These are phyloP conservation scores for Pygoscelis adeliae DNA, from an alignment of 2,113 vertebrate genomes.

Conservation along the genomic window DNA sequence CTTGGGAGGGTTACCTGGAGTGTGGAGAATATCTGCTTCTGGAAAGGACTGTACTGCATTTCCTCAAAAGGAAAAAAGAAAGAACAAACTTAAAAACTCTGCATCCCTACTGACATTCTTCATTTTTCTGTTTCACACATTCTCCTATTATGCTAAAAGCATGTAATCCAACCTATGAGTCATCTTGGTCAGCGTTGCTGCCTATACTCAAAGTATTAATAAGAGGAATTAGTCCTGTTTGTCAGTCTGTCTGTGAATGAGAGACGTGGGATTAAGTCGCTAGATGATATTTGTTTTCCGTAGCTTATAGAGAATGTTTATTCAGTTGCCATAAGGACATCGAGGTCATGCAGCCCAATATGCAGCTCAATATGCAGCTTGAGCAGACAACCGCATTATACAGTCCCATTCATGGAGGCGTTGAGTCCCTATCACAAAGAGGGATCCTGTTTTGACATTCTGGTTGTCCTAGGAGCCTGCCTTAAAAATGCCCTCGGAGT, in stretches of 20 bases:
- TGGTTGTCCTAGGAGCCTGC: neutral
- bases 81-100: neutral
- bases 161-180: neutral
- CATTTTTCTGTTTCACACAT: neutral
- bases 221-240: slow-evolving; percentile 44
- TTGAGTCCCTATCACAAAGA: neutral
- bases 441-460: neutral
- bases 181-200: neutral
- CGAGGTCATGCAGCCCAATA: neutral
- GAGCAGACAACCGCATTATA: neutral
- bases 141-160: neutral
- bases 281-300: slow-evolving; percentile 24
- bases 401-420: neutral
- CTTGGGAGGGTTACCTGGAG: neutral
- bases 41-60: neutral
- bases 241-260: slow-evolving; percentile 48
- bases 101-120: neutral
- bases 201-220: slow-evolving; percentile 22
- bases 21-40: neutral
- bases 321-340: slow-evolving; percentile 16
- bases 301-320: slow-evolving; percentile 14
- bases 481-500: neutral
- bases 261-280: neutral
- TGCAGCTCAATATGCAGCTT: neutral
- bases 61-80: neutral